These are phyloP conservation scores for Metaphire vulgaris DNA, from an alignment of 1,140 invertebrate genomes.

Conservation along the genomic window DNA sequence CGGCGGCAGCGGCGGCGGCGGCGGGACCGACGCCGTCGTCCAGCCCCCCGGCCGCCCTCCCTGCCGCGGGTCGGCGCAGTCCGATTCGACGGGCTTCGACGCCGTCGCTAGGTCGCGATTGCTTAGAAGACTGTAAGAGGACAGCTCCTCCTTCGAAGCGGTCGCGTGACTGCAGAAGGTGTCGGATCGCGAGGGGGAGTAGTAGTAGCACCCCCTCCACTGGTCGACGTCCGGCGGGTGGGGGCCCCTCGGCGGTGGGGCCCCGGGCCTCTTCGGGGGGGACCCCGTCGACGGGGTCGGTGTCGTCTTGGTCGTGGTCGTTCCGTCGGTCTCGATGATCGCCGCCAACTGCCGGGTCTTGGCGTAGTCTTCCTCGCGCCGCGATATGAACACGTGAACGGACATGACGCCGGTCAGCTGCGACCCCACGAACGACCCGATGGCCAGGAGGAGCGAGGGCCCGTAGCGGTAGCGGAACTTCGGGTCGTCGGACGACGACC, in stretches of 20 bases:
- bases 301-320: not conserved
- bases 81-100: too few relatives aligned
- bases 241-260: not conserved
- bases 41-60: too few relatives aligned
- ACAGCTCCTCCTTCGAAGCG: constrained; percentile 46
- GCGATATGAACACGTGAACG: constrained; percentile 12
- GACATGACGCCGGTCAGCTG: constrained; percentile 20
- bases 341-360: not conserved
- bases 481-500: constrained; percentile 10
- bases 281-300: not conserved
- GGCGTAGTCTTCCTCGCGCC: not conserved
- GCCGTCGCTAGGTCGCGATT: constrained; percentile 42
- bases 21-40: too few relatives aligned
- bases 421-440: constrained; percentile 13
- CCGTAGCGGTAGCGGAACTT: constrained; percentile 15
- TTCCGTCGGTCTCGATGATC: not conserved
- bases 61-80: constrained; percentile 9
- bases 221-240: not conserved
- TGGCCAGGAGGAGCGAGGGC: constrained; percentile 18
- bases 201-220: constrained; percentile 36
- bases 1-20: not conserved
- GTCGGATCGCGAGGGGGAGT: constrained; percentile 44
- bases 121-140: constrained; percentile 46
- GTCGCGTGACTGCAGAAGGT: constrained; percentile 50
- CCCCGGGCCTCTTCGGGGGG: not conserved